Base-by-base conservation (phyloP, 2,797 vertebrate species). In the Cuniculus paca region DNA sequence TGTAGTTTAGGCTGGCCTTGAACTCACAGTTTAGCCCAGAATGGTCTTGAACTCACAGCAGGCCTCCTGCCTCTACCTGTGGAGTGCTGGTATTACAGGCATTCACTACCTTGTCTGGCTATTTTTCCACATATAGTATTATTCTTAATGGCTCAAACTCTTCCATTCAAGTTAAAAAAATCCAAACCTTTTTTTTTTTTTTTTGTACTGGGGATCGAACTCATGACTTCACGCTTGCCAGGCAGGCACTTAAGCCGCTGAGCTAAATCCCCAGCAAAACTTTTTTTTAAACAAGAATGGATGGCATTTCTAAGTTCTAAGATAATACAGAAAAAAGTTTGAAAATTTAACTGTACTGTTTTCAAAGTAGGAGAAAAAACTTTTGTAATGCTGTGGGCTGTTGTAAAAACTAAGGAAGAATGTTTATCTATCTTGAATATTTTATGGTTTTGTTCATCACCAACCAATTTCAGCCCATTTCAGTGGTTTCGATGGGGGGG, bases 301-400 rank as follows among this genome's bases (percentile, higher is more conserved):
- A 88, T 92, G 54, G 9, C 28, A 54, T 77, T 77, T 31, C 42
- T 94, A 58, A 87, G 52, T 78, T 34, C 45, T 78, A 95, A 94
- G 74, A 34, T 88, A 94, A 58, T 45, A 45, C 56, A 42, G 60
- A 88, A 88, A 90, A 14, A 36, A 82, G 28, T 94, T 88, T 93
- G 75, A 70, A 58, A 87, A 65, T 88, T 60, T 88, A 86, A 91
- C 94, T n/a, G n/a, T n/a, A n/a, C n/a, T 26, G n/a, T 81, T 95
- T 96, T 94, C 36, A 13, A 68, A n/a, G 78, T 16, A 60, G 26
- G 13, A 91, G 63, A 56, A n/a, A 63, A 61, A 1, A 8, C 84
- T 61, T 94, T 77, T 91, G 20, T 12, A 88, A 93, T 88, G 70
- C 16, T 70, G 1, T 90, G 84, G 79, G 28, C 22, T 28, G 1